Evolutionary conservation across 2,888 invertebrate genomes (phyloP), one percentile per base, ranked within the genome.

Genomic region (Notodonta dromedarius): DNA sequence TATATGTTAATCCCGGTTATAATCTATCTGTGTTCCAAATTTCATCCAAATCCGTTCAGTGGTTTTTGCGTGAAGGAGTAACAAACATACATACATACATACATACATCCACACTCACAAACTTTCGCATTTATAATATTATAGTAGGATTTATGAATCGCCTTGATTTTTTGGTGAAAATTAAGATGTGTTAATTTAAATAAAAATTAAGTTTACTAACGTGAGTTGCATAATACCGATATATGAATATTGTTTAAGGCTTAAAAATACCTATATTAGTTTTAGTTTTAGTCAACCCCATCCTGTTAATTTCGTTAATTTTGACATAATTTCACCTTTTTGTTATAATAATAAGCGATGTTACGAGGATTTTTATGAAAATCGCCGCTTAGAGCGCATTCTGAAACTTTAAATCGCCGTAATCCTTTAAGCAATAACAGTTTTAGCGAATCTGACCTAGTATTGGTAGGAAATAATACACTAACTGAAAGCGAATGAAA

Each of bases 341-440:
- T 7, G 8, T 24, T 32, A 11, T 32, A 13, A 11, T 32, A 13
- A 52, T 52, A 32, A 32, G 32, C 13, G 5, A 12, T 7, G 35
- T 12, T 32, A 5, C 32, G n/a, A 5, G 9, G 24, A 2, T 51
- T 46, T 46, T 52, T 52, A 52, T 32, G 12, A 32, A 4, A 52
- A 35, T 35, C 11, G 13, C 35, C 32, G 7, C 32, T 16, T 32
- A 13, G 13, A 52, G 35, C 12, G 56, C 51, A 60, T 71, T 60
- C 52, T 14, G 57, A 64, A 71, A 71, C 58, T 74, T 71, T 58
- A 62, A 61, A 24, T 61, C 54, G 52, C 69, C 61, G 60, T 69
- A 62, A 60, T 60, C 53, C 72, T 46, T 66, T 61, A 71, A 61
- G 66, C 61, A 69, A 71, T 74, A 74, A 73, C 72, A 74, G 57